Evolutionary conservation across 1,140 invertebrate genomes (phyloP).

Genomic region (Neotoxoptera formosana): DNA sequence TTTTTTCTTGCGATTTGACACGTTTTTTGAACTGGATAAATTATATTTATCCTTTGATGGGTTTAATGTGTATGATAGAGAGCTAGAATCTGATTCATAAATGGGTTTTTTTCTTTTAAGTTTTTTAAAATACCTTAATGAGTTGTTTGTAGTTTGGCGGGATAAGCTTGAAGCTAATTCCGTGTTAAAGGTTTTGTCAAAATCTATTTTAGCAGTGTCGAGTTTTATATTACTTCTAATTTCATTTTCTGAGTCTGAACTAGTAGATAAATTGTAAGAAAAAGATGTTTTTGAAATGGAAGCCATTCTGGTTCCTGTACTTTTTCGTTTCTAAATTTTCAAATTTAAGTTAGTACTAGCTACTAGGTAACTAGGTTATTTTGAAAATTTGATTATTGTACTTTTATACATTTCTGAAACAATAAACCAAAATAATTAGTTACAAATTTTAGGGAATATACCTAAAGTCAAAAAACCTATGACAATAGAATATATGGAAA

Average conservation of each 20-base stretch:
- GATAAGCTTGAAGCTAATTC: background rate
- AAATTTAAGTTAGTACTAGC: background rate
- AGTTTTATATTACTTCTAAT: background rate
- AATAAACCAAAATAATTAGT: background rate
- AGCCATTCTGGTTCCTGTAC: background rate
- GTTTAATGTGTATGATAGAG: background rate
- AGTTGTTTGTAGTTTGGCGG: constrained; percentile 15
- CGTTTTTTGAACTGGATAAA: background rate
- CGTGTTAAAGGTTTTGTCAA: background rate
- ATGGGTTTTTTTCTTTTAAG: background rate
- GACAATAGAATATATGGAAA: too few species aligned
- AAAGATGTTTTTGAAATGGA: background rate
- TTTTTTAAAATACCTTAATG: constrained; percentile 17
- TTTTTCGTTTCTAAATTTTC: background rate
- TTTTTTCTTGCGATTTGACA: background rate
- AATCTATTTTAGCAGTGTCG: background rate
- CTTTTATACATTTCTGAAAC: background rate
- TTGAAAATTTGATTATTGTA: background rate
- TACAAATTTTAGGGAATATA: background rate
- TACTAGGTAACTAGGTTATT: background rate
- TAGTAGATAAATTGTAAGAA: background rate
- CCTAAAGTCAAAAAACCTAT: too few species aligned
- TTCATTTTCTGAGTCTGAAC: constrained; percentile 38
- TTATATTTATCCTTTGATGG: background rate
- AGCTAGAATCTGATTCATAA: background rate